Percentiles rank a stretch among this genome's conserved stretches.
These are phyloP conservation scores for Napeogenes inachia DNA, from an alignment of 2,888 invertebrate species.

Conservation along the genomic window DNA sequence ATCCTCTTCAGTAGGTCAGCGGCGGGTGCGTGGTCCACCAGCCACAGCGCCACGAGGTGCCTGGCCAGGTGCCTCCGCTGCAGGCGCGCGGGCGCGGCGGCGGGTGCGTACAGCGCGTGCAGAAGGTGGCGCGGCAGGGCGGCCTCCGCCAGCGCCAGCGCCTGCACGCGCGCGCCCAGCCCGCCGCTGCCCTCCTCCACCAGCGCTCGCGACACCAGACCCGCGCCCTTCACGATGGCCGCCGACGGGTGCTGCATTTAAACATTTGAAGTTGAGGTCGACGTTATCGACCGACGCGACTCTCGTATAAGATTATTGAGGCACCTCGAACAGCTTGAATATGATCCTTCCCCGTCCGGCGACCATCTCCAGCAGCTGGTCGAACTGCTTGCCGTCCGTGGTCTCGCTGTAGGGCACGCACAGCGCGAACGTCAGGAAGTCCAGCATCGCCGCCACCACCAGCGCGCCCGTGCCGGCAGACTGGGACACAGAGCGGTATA, in stretches of 20 bases:
- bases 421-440: slow-evolving; percentile 97
- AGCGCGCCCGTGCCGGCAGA: slow-evolving; percentile 95
- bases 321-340: slow-evolving; percentile 93
- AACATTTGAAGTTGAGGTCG: no score
- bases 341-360: slow-evolving; percentile 93
- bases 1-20: slow-evolving; percentile 90
- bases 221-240: slow-evolving; percentile 99
- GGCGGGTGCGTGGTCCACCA: slow-evolving; percentile 94
- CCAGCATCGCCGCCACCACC: slow-evolving; percentile 98
- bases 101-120: slow-evolving; percentile 92
- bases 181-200: slow-evolving; percentile 98
- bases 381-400: slow-evolving; percentile 97
- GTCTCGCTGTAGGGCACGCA: slow-evolving; percentile 99
- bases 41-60: slow-evolving; percentile 97
- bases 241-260: slow-evolving; percentile 91
- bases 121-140: slow-evolving; percentile 95
- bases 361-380: slow-evolving; percentile 94
- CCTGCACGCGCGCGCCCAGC: slow-evolving; percentile 96
- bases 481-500: slow-evolving; percentile 65
- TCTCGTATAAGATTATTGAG: neutral
- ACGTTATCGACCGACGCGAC: no score
- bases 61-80: slow-evolving; percentile 93
- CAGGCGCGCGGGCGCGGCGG: slow-evolving; percentile 79
- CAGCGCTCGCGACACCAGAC: slow-evolving; percentile 96
- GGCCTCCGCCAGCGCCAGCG: slow-evolving; percentile 96